These are phyloP conservation scores for Pseudomyrmex cubaensis DNA, from an alignment of 1,140 invertebrate species.

Conservation along the genomic window DNA sequence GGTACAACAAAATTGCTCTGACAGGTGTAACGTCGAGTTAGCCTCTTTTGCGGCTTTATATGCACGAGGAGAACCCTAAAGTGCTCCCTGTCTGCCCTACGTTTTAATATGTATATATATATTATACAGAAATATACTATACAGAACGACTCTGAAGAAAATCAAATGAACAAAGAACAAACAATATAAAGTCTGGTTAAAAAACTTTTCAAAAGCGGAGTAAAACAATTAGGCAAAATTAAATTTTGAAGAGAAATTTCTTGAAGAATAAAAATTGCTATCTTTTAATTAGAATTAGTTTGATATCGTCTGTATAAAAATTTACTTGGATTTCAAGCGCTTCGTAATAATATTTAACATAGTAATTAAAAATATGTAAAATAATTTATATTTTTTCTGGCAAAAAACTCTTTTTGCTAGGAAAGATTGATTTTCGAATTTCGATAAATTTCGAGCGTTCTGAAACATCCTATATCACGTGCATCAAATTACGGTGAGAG, in stretches of 20 bases:
- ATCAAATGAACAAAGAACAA: neutral
- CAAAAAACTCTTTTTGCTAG: neutral
- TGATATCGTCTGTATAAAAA: neutral
- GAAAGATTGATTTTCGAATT: neutral
- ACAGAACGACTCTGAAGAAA: conserved; percentile 1
- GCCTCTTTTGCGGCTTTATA: conserved; percentile 49
- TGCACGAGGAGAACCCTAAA: conserved; percentile 15
- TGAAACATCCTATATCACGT: conserved; percentile 14
- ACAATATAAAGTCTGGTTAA: neutral
- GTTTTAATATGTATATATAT: neutral
- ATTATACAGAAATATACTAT: conserved; percentile 17
- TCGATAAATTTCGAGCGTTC: neutral
- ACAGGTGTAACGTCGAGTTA: conserved; percentile 78
- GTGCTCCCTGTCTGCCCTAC: conserved; percentile 9
- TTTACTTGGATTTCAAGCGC: neutral
- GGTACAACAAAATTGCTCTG: conserved; percentile 76
- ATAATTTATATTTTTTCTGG: neutral
- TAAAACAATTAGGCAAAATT: neutral
- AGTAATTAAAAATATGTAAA: neutral
- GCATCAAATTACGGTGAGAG: conserved; percentile 50
- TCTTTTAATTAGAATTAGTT: neutral
- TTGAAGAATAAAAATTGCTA: too few species aligned
- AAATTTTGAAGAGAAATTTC: too few species aligned
- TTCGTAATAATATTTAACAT: neutral
- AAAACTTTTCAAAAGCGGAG: neutral